Percentiles rank a stretch among this genome's conserved stretches.
phyloP scores from a whole-genome alignment of 2,888 invertebrate genomes.

The Helicoverpa assulta region DNA sequence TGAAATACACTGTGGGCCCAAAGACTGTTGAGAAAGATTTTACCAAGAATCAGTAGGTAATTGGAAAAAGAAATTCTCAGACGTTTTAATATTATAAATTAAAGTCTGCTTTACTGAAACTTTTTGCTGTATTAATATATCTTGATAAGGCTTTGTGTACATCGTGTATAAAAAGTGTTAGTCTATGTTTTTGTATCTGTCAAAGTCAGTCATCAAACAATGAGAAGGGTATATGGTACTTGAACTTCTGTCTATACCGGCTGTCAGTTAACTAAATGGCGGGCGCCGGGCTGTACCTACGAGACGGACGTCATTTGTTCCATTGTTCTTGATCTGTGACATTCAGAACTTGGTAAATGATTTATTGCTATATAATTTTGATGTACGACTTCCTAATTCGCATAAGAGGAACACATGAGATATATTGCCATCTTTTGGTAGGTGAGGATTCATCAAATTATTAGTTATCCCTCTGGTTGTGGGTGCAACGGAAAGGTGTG shows the following conservation, averaged over 20 bases:
- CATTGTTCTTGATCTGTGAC: constrained; percentile 21
- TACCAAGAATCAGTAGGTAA: background rate
- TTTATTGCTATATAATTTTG: background rate
- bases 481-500: no score
- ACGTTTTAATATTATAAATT: background rate
- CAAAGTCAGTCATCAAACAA: background rate
- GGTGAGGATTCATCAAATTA: no score
- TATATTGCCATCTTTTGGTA: no score
- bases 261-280: constrained; percentile 8
- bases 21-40: background rate
- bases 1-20: background rate
- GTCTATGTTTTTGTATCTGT: background rate
- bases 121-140: background rate
- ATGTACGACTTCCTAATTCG: background rate
- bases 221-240: background rate
- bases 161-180: background rate
- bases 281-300: background rate
- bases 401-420: no score
- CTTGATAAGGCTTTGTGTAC: background rate
- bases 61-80: background rate
- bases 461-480: no score
- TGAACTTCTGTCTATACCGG: constrained; percentile 16
- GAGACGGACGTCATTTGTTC: constrained; percentile 25
- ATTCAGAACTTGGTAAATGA: constrained; percentile 6
- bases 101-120: background rate